Evolutionary conservation across 2,113 vertebrate species (phyloP), one percentile per base, ranked within the genome.

Genomic region (Dromaius novaehollandiae): DNA sequence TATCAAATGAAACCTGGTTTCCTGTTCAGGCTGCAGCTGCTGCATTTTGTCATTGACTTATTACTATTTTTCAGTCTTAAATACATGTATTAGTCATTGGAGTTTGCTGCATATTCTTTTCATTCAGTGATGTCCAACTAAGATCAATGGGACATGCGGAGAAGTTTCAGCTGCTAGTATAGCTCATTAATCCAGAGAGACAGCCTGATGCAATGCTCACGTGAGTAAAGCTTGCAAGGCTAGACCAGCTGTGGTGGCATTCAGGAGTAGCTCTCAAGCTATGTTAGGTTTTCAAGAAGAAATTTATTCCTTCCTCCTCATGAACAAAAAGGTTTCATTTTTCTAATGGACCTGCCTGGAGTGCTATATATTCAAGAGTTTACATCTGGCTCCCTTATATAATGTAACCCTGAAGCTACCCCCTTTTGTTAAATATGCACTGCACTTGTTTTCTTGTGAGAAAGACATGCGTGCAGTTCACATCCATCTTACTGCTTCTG

Each of bases 371-470:
- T 75, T 56, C 38, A 53, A 30, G 75, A 70, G 60, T 93, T 94
- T 90, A 77, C 42, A 21, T 70, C 84, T 82, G 64, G 7, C 60
- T 86, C 32, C 76, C 20, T 90, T 96, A 40, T 60, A 28, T 68
- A 84, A 84, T 48, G 22, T 71, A 81, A 91, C 71, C 88, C 79
- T 2, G 28, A 77, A 94, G 85, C 89, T 90, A 78, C 50, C 94
- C 69, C 55, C 65, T 92, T 95, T 88, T 90, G 82, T 95, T 84
- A 76, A 78, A 86, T n/a, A 15, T 40, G 73, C 11, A 4, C 46
- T 51, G 46, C 46, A 3, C 61, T 97, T 93, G 82, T 90, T 91
- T 95, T 88, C 85, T 69, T 86, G 79, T 90, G 95, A 95, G 88
- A 91, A 93, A 86, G 96, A 78, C 38, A 71, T 0, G 3, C 63